Evolutionary conservation across 2,797 vertebrate genomes (phyloP).

Genomic region (Esox masquinongy): DNA sequence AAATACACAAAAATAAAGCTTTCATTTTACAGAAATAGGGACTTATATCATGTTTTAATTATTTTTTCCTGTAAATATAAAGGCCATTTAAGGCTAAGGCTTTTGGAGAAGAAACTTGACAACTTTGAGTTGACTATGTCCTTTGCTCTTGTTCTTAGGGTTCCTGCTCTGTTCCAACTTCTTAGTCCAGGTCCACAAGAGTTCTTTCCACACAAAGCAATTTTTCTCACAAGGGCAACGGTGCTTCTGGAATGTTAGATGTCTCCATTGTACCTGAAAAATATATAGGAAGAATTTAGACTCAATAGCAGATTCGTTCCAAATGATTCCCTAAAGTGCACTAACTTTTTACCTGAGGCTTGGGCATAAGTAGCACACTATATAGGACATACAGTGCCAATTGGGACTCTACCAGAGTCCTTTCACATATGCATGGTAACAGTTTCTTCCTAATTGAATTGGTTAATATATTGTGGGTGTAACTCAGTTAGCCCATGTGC

Average conservation of each 20-base stretch:
- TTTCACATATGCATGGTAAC: constrained; percentile 48
- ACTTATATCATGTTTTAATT: constrained; percentile 55
- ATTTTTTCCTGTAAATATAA: constrained; percentile 87
- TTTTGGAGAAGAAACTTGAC: constrained; percentile 62
- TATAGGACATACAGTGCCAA: constrained; percentile 35
- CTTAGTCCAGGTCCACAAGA: constrained; percentile 13
- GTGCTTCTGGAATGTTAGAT: constrained; percentile 67
- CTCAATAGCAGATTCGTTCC: not conserved
- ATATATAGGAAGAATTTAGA: constrained; percentile 4
- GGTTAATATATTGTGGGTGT: constrained; percentile 50
- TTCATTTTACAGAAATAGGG: constrained; percentile 70
- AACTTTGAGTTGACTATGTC: constrained; percentile 35
- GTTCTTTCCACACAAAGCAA: constrained; percentile 22
- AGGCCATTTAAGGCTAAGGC: constrained; percentile 93
- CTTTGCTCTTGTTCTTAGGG: constrained; percentile 40
- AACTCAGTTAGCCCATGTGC: constrained; percentile 40
- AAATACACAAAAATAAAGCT: constrained; percentile 82
- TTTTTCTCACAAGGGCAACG: constrained; percentile 66
- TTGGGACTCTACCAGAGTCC: constrained; percentile 13
- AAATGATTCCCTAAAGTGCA: no score
- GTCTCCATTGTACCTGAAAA: constrained; percentile 69
- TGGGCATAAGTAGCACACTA: no score
- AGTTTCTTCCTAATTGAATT: constrained; percentile 41
- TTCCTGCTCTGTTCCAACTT: constrained; percentile 36
- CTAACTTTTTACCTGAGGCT: no score